Evolutionary conservation across 2,888 invertebrate genomes (phyloP), one percentile per base, ranked within the genome.

Genomic region (Megamerina dolium): DNA sequence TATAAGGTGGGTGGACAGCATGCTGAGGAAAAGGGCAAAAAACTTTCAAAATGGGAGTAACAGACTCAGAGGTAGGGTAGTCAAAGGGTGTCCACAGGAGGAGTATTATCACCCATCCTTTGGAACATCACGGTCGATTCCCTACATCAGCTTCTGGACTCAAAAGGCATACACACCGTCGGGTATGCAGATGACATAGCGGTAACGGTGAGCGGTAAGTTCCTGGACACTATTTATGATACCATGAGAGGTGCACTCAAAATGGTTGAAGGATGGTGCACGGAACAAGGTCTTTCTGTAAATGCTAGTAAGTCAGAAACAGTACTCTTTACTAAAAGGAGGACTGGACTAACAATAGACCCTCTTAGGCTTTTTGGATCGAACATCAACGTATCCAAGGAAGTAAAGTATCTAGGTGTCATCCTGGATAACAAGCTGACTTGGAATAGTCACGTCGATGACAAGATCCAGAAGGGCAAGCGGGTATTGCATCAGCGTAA

Each of bases 291-390:
- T 4, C 27, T 26, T 26, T 16, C 37, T n/a, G 21, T 37, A 8
- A 37, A 37, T 23, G 37, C 37, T 37, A 10, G 23, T 4, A 37
- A 23, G 16, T 13, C 37, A 21, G 37, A 37, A n/a, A 23, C 21
- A 17, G 16, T 37, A 5, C 26, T 37, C 13, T 37, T 37, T 20
- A 26, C 38, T n/a, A n/a, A n/a, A n/a, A n/a, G 8, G 14, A 26
- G n/a, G 19, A 38, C 14, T n/a, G 18, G 13, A 27, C 37, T 17
- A 21, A 16, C 13, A 16, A 17, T 37, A 21, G 17, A 27, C 17
- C 27, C 27, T 17, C 37, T 37, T 16, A 16, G 19, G 26, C 18
- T 37, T 5, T 37, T 37, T 27, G 37, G 27, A 37, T 37, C 27
- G 6, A 13, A 13, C 8, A 37, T 27, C 10, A 13, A 26, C 10